Conservation (phyloP, 2,113 vertebrate species). For the Tichodroma muraria region DNA sequence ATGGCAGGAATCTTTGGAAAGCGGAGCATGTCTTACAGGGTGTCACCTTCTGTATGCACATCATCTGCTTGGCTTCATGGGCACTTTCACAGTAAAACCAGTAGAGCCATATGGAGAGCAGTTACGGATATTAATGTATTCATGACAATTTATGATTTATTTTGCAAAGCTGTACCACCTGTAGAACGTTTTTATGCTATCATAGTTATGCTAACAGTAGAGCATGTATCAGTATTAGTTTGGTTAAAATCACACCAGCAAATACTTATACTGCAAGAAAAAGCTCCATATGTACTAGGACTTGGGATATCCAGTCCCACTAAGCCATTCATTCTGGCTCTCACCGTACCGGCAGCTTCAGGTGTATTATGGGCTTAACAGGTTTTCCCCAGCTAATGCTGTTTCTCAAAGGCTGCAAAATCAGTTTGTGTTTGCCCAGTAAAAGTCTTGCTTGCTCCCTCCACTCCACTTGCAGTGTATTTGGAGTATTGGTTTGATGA, state of each 20-base stretch:
- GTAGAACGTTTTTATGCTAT: neutral
- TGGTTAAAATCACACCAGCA: neutral
- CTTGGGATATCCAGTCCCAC: neutral
- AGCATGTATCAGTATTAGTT: neutral
- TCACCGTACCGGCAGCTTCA: neutral
- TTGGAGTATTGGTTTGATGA: neutral
- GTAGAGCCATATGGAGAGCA: neutral
- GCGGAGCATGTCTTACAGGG: neutral
- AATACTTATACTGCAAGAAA: neutral
- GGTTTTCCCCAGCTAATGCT: neutral
- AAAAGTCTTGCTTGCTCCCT: neutral
- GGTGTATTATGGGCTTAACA: neutral
- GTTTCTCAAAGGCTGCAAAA: neutral
- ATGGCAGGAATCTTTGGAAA: neutral
- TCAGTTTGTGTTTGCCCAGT: neutral
- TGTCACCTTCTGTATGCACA: neutral
- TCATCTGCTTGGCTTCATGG: neutral
- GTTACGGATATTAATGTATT: neutral
- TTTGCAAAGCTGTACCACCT: neutral
- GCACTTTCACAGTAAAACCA: neutral
- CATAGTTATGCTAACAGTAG: neutral
- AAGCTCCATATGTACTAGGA: neutral
- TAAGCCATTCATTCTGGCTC: neutral
- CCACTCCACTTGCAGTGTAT: neutral
- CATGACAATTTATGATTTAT: neutral